These are phyloP conservation scores for Orestias chungarensis DNA, from an alignment of 2,797 vertebrate species.

Conservation along the genomic window DNA sequence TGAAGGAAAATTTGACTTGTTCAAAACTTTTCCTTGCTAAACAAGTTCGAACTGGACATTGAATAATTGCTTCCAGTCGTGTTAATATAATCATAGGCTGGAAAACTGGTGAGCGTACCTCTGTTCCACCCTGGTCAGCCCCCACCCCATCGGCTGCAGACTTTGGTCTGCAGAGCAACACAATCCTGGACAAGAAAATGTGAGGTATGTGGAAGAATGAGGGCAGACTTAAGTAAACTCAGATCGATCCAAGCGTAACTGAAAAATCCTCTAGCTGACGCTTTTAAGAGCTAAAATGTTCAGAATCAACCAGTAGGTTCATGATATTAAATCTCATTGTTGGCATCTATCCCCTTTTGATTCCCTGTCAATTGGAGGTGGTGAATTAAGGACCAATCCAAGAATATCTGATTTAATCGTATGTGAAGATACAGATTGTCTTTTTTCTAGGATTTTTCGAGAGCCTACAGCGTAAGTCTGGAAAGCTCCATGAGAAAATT, in stretches of 20 bases:
- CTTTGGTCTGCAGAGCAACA: constrained; percentile 31
- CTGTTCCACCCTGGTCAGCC: constrained; percentile 38
- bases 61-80: not conserved
- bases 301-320: constrained; percentile 51
- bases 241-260: constrained; percentile 72
- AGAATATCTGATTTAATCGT: constrained; percentile 51
- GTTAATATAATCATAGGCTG: constrained; percentile 14
- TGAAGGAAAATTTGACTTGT: not conserved
- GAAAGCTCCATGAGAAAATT: constrained; percentile 60
- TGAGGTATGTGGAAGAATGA: constrained; percentile 74
- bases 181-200: constrained; percentile 66
- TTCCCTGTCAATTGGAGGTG: constrained; percentile 21
- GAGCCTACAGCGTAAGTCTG: constrained; percentile 35
- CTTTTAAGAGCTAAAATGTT: constrained; percentile 45
- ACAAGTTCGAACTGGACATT: not conserved
- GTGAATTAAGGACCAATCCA: constrained; percentile 14
- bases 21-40: not conserved
- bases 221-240: constrained; percentile 69
- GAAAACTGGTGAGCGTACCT: constrained; percentile 34
- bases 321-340: constrained; percentile 29
- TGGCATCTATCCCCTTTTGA: constrained; percentile 19
- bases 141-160: constrained; percentile 28
- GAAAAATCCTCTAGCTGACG: constrained; percentile 49
- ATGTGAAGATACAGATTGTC: constrained; percentile 27
- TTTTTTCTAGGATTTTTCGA: constrained; percentile 39